These are phyloP conservation scores for Scatophagus argus DNA, from an alignment of 2,113 vertebrate genomes.

Conservation along the genomic window DNA sequence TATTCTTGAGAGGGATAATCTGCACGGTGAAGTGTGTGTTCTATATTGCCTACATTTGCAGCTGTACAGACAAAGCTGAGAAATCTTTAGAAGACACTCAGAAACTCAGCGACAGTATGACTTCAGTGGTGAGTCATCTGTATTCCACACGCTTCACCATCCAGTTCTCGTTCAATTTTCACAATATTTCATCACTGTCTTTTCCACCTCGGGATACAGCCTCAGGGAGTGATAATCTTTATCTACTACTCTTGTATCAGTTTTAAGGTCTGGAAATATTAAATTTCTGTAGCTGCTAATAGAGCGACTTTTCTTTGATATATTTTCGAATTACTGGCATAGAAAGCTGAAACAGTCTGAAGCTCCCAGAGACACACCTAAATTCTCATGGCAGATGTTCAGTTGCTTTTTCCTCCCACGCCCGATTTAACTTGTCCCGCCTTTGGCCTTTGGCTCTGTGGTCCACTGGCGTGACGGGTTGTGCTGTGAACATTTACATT, in stretches of 20 bases:
- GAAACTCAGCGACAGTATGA: conserved; percentile 2
- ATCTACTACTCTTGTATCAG: conserved; percentile 40
- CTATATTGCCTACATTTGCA: conserved; percentile 12
- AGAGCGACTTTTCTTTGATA: conserved; percentile 26
- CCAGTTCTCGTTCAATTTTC: conserved; percentile 50
- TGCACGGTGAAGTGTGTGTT: background rate
- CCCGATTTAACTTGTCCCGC: conserved; percentile 30
- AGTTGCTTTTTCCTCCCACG: conserved; percentile 37
- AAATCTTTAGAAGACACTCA: background rate
- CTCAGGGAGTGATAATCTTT: conserved; percentile 44
- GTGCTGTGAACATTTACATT: conserved; percentile 23
- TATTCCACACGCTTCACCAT: conserved; percentile 29
- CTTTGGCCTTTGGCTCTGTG: conserved; percentile 30
- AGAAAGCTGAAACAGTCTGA: conserved; percentile 16
- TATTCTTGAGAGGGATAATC: conserved; percentile 12
- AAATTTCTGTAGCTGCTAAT: conserved; percentile 41
- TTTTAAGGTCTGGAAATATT: conserved; percentile 36
- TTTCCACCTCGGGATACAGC: conserved; percentile 37
- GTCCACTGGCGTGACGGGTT: conserved; percentile 1
- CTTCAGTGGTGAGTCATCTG: conserved; percentile 41
- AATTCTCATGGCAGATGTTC: conserved; percentile 52
- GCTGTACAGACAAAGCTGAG: background rate
- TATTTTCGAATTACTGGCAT: conserved; percentile 35
- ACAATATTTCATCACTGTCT: conserved; percentile 69
- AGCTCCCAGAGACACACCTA: conserved; percentile 45